Percentiles rank a stretch among this genome's conserved stretches.
Conservation (phyloP, 2,113 vertebrate genomes). For the Nibea coibor region DNA sequence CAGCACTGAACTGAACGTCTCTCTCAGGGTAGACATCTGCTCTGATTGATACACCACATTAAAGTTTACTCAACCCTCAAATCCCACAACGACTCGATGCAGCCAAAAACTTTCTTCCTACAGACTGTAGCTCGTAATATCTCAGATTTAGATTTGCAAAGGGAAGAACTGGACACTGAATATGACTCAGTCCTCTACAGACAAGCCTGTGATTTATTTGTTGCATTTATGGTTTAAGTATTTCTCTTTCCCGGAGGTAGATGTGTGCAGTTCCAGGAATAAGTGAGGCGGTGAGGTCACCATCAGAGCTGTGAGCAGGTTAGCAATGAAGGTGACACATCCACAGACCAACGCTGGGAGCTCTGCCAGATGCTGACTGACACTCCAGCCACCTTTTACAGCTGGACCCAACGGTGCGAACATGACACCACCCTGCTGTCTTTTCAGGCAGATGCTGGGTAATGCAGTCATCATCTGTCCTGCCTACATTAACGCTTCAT, state of each 20-base stretch:
- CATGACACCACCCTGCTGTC: constrained; percentile 33
- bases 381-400: constrained; percentile 43
- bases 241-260: constrained; percentile 39
- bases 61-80: not conserved
- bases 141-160: constrained; percentile 18
- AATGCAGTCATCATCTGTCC: constrained; percentile 13
- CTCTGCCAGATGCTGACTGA: constrained; percentile 48
- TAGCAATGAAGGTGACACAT: constrained; percentile 68
- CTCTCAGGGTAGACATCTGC: constrained; percentile 12
- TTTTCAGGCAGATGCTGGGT: constrained; percentile 24
- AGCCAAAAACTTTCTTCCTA: not conserved
- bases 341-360: constrained; percentile 48
- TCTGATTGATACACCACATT: constrained; percentile 1
- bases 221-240: constrained; percentile 30
- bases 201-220: constrained; percentile 33
- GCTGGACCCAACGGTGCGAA: constrained; percentile 45
- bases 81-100: not conserved
- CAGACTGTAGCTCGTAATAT: not conserved
- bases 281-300: constrained; percentile 50
- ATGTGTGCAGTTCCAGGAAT: constrained; percentile 58
- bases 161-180: not conserved
- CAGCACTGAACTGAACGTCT: not conserved
- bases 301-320: constrained; percentile 50
- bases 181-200: not conserved
- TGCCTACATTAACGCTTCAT: not conserved